Evolutionary conservation across 2,888 invertebrate species (phyloP), one percentile per base, ranked within the genome.

Genomic region (Drosophila neonasuta): DNA sequence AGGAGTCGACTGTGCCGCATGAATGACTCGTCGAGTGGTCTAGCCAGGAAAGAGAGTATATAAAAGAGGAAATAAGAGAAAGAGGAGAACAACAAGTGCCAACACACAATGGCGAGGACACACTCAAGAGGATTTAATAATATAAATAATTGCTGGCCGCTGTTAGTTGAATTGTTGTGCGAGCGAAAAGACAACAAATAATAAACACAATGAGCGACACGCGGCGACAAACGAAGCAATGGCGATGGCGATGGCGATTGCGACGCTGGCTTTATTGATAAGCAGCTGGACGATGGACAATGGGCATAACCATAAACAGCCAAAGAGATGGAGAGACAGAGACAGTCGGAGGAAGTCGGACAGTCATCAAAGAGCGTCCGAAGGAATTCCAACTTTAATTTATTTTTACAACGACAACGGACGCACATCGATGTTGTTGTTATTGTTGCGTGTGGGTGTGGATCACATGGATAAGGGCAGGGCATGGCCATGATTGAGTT

Each of bases 121-220:
- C 87, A 78, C 87, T 87, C 76, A 72, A 78, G 86, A 83, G 86
- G 80, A 83, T 81, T 85, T 88, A 88, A 88, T 87, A 87, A 88
- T 86, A 88, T 85, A 87, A 88, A 88, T 87, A 88, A 87, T 87
- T 87, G 88, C 83, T 80, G 72, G 86, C 68, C 68, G 74, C 74
- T 77, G 77, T 74, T 80, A 74, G 78, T 70, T 77, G 86, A 83
- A 80, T 82, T 85, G 80, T 77, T 85, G 85, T 68, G 63, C 71
- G 68, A 56, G 73, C 81, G 64, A 81, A 81, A 80, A 78, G 80
- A 84, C 79, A 77, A 86, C 86, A 81, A 86, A 81, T 83, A 86
- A 80, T 78, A 80, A 83, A 80, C 76, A 86, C 75, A 86, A 81
- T 83, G 73, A 78, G 71, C 49, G 59, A 76, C 75, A 77, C 49